Percentiles rank a stretch among this genome's conserved stretches.
These are phyloP conservation scores for Catharus bicknelli DNA, from an alignment of 2,113 vertebrate genomes.

Conservation along the genomic window DNA sequence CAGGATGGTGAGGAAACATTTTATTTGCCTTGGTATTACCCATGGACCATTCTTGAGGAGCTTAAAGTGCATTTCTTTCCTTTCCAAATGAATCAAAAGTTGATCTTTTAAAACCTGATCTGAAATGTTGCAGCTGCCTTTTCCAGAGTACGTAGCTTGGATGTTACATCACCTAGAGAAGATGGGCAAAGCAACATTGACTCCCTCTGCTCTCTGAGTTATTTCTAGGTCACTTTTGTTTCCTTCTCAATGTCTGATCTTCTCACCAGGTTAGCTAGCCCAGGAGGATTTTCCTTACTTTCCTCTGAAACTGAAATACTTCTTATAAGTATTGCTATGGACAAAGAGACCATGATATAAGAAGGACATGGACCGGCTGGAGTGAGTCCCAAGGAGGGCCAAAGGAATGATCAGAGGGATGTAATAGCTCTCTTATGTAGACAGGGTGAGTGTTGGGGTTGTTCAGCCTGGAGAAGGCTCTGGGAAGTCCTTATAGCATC, in stretches of 20 bases:
- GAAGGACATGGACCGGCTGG: not conserved
- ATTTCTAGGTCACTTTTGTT: not conserved
- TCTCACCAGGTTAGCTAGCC: not conserved
- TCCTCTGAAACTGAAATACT: not conserved
- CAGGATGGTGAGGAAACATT: not conserved
- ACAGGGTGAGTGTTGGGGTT: not conserved
- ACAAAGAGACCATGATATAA: not conserved
- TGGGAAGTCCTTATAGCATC: not conserved
- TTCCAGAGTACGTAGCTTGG: not conserved
- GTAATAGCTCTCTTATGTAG: not conserved
- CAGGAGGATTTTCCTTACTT: not conserved
- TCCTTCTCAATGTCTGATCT: not conserved
- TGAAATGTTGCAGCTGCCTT: not conserved
- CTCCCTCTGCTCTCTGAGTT: not conserved
- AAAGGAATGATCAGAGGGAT: not conserved
- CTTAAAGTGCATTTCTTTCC: not conserved
- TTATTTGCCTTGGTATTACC: not conserved
- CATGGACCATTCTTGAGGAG: not conserved
- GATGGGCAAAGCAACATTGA: not conserved
- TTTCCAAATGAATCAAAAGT: not conserved
- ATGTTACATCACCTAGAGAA: not conserved
- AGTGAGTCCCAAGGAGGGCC: not conserved
- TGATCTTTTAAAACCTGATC: not conserved
- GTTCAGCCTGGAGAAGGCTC: not conserved
- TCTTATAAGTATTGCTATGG: not conserved